phyloP scores from a whole-genome alignment of 1,140 invertebrate species.

The Camponotus floridanus region DNA sequence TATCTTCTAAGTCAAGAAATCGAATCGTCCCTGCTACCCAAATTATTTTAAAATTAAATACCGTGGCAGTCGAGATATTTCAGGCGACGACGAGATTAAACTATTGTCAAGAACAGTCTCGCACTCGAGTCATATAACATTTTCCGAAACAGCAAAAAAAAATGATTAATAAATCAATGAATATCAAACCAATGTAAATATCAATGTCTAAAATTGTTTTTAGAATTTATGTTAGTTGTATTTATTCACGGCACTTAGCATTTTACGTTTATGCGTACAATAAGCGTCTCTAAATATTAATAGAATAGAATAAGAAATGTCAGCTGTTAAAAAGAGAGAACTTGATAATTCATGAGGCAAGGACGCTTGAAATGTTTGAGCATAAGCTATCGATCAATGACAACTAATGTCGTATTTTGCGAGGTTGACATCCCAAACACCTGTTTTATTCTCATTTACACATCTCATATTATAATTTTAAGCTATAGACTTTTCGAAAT shows the following conservation, averaged over 20 bases:
- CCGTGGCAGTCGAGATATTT: constrained; percentile 21
- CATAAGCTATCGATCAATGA: constrained; percentile 35
- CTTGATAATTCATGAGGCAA: constrained; percentile 1
- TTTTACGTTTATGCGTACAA: background rate
- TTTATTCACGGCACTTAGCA: background rate
- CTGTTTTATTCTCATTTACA: constrained; percentile 28
- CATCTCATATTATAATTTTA: background rate
- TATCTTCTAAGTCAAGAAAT: background rate
- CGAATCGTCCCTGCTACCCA: background rate
- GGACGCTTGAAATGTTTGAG: constrained; percentile 18
- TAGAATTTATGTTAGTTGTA: constrained; percentile 12
- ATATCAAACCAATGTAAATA: background rate
- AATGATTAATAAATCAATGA: background rate
- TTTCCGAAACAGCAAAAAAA: background rate
- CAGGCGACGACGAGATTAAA: background rate
- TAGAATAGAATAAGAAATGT: background rate
- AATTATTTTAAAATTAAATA: constrained; percentile 43
- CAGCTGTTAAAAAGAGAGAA: background rate
- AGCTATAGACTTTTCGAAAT: background rate
- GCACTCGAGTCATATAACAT: background rate
- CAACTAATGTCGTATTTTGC: constrained; percentile 16
- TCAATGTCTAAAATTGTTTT: background rate
- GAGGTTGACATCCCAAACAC: background rate
- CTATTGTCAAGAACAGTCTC: background rate
- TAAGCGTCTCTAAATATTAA: background rate